Conservation (phyloP, 2,888 invertebrate genomes). For the Lutraria lutraria region DNA sequence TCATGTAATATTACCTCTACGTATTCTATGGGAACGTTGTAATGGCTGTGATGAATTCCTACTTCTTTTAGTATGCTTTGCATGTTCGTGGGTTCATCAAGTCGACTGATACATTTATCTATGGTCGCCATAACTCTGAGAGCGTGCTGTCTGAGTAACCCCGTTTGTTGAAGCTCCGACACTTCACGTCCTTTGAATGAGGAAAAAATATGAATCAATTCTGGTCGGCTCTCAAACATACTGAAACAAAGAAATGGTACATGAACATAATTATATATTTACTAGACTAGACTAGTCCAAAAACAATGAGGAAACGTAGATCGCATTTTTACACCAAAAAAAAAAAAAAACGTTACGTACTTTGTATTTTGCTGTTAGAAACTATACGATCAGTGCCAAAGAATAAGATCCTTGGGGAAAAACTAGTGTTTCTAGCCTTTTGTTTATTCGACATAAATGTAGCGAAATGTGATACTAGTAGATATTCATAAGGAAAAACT, state of each 20-base stretch:
- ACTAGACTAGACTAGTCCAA: too few relatives aligned
- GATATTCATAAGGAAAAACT: too few relatives aligned
- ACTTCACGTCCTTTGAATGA: conserved; percentile 87
- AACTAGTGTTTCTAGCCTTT: too few relatives aligned
- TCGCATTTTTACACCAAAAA: too few relatives aligned
- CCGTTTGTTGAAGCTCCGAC: conserved; percentile 87
- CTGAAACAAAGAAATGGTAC: conserved; percentile 79
- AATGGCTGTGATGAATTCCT: conserved; percentile 87
- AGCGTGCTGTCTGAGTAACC: conserved; percentile 87
- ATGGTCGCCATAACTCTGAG: conserved; percentile 88
- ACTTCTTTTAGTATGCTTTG: conserved; percentile 87
- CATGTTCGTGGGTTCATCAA: conserved; percentile 87
- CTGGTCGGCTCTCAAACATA: conserved; percentile 88
- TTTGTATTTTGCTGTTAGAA: too few relatives aligned
- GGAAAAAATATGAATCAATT: conserved; percentile 88
- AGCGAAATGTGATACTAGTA: too few relatives aligned
- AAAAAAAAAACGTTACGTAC: too few relatives aligned
- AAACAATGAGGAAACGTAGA: too few relatives aligned
- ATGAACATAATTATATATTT: too few relatives aligned
- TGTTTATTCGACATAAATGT: too few relatives aligned
- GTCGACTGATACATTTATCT: conserved; percentile 87
- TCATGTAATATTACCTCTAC: conserved; percentile 86
- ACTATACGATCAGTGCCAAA: too few relatives aligned
- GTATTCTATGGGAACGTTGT: conserved; percentile 87
- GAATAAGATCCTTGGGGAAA: too few relatives aligned